phyloP scores from a whole-genome alignment of 2,888 invertebrate species.

The Hydrotaea diabolus region DNA sequence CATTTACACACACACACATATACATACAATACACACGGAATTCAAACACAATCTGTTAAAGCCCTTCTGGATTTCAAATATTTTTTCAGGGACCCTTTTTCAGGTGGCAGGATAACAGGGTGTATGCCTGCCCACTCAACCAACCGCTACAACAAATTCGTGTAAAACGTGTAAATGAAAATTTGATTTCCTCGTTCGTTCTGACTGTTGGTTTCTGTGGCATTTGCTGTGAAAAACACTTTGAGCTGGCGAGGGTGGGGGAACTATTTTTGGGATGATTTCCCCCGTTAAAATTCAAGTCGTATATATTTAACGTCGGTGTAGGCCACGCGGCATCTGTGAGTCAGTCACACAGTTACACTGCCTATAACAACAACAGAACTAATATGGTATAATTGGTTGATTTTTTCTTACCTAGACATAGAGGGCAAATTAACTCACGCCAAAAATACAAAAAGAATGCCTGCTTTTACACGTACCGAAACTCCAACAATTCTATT shows the following conservation, averaged over 20 bases:
- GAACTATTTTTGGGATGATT: neutral
- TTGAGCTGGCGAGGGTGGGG: neutral
- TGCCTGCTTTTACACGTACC: too few species aligned
- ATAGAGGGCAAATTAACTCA: too few species aligned
- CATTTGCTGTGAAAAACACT: neutral
- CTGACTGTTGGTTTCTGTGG: neutral
- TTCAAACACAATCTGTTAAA: neutral
- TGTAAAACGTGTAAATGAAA: neutral
- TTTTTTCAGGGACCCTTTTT: neutral
- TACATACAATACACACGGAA: neutral
- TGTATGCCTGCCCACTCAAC: too few species aligned
- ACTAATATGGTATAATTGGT: too few species aligned
- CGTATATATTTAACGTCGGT: neutral
- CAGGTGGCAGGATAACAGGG: neutral
- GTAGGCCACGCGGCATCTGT: too few species aligned
- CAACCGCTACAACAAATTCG: neutral
- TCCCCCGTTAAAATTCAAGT: constrained; percentile 6
- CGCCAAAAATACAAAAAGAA: too few species aligned
- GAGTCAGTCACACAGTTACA: neutral
- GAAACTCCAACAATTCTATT: too few species aligned
- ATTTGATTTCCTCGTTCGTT: neutral
- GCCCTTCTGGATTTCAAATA: neutral
- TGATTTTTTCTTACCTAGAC: too few species aligned
- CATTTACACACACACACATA: neutral
- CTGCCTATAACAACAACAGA: neutral